A percentile compares a stretch with the other conserved stretches of the same genome.
phyloP scores from a whole-genome alignment of 2,888 invertebrate genomes.

The Rhodophaea formosa region DNA sequence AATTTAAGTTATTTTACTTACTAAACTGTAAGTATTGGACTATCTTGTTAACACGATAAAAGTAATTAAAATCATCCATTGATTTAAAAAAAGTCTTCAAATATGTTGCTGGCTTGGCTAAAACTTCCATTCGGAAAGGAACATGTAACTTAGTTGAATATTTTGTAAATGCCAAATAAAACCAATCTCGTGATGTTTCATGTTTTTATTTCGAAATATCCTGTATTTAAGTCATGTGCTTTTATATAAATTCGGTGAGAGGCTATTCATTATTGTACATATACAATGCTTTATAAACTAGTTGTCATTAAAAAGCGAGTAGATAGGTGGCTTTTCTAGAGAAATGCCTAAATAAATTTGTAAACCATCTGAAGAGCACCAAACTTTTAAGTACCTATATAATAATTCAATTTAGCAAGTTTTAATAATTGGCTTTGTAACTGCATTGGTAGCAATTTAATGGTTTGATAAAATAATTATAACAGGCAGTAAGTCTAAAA shows the following conservation, averaged over 20 bases:
- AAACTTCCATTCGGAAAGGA: no score
- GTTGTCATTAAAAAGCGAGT: slow-evolving; percentile 1
- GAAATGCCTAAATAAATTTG: not conserved
- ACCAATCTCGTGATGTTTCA: slow-evolving; percentile 27
- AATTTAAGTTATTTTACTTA: no score
- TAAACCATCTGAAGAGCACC: slow-evolving; percentile 31
- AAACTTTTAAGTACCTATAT: slow-evolving; percentile 34
- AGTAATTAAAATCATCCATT: no score
- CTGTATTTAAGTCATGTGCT: slow-evolving; percentile 46
- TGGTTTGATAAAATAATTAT: not conserved
- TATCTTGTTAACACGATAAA: no score
- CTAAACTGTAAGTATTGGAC: no score
- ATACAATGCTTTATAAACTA: slow-evolving; percentile 6
- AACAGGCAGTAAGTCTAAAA: slow-evolving; percentile 1
- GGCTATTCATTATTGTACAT: slow-evolving; percentile 37
- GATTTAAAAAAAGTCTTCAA: not conserved
- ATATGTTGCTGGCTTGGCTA: no score
- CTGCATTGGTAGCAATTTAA: not conserved
- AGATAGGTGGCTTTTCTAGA: not conserved
- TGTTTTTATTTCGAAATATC: slow-evolving; percentile 37
- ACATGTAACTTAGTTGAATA: not conserved
- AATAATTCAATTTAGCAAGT: slow-evolving; percentile 14
- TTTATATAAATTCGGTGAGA: slow-evolving; percentile 76
- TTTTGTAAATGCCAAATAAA: slow-evolving; percentile 8
- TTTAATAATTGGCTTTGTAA: not conserved